Evolutionary conservation across 1,140 invertebrate genomes (phyloP), one percentile per base, ranked within the genome.

Genomic region (Cydia splendana): DNA sequence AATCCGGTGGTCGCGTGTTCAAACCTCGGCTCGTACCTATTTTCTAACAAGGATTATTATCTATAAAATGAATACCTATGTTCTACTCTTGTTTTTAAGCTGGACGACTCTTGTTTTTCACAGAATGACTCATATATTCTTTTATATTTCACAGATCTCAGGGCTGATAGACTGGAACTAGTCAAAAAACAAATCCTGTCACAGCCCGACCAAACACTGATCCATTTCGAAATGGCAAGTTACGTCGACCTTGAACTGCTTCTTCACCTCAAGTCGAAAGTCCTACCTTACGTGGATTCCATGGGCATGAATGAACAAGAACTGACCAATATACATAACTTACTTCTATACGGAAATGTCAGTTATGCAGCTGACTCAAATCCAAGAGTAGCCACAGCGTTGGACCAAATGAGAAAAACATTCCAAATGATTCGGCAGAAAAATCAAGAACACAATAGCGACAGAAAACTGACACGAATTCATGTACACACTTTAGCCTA

Each of bases 281-380:
- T 98, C 0, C 93, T 98, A 74, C 96, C 96, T 1, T 96, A 95
- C 90, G 95, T 96, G 0, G 97, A 98, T 83, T 98, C 97, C n/a
- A 92, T 98, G 7, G 97, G 97, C 0, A 97, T 98, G 97, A 98
- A 98, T 88, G 97, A 98, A 88, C 97, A 97, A 86, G 97, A 98
- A 91, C 92, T 98, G 42, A 95, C 96, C 0, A 98, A 98, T 90
- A 86, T 98, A 1, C 94, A 96, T 73, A 96, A 95, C 84, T 94
- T 96, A 1, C 86, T 97, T 67, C 91, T 95, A 75, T 94, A 95
- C 87, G 96, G 96, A 1, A 96, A 96, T 79, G 95, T 97, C 4
- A 97, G 95, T 12, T 88, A 97, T 0, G 95, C 97, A 0, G 95
- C 96, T 2, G 96, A 98, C 86, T 96, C 96, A 13, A 96, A 96